Evolutionary conservation across 1,140 invertebrate species (phyloP).

Genomic region (Orussus abietinus): DNA sequence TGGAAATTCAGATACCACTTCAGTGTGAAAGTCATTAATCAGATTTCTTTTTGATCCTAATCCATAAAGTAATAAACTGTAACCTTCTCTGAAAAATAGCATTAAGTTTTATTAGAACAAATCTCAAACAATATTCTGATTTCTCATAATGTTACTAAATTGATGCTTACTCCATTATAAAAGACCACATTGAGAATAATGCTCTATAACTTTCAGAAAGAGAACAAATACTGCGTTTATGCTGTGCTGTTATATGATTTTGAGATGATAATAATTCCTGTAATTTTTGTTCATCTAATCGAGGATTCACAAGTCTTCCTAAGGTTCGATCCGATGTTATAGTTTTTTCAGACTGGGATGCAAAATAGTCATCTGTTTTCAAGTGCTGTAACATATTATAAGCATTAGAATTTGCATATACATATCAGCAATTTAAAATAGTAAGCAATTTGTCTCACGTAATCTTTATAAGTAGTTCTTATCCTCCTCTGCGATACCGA

Average conservation of each 20-base stretch:
- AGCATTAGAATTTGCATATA: slow-evolving; percentile 7
- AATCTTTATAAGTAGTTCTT: slow-evolving; percentile 27
- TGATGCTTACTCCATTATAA: slow-evolving; percentile 41
- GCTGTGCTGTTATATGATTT: slow-evolving; percentile 54
- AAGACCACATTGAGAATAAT: slow-evolving; percentile 41
- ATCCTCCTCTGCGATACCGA: slow-evolving; percentile 14
- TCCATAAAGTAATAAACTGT: slow-evolving; percentile 82
- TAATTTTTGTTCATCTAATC: slow-evolving; percentile 65
- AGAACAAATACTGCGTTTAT: slow-evolving; percentile 52
- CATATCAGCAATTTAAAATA: neutral
- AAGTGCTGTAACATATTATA: slow-evolving; percentile 34
- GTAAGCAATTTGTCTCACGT: slow-evolving; percentile 28
- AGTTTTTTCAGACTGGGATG: slow-evolving; percentile 44
- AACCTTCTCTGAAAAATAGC: slow-evolving; percentile 70
- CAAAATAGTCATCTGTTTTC: slow-evolving; percentile 44
- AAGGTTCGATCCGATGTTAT: slow-evolving; percentile 80
- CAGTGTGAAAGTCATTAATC: slow-evolving; percentile 70
- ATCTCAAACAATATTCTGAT: slow-evolving; percentile 7
- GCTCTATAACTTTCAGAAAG: slow-evolving; percentile 22
- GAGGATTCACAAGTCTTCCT: slow-evolving; percentile 68
- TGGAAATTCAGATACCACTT: slow-evolving; percentile 63
- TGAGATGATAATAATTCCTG: slow-evolving; percentile 58
- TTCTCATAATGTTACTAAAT: slow-evolving; percentile 6
- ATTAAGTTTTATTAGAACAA: slow-evolving; percentile 41
- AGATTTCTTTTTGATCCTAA: slow-evolving; percentile 83